Percentiles rank a stretch among this genome's conserved stretches.
phyloP scores from a whole-genome alignment of 92 coral and sea anemone genomes.

The Meandrina meandrites region DNA sequence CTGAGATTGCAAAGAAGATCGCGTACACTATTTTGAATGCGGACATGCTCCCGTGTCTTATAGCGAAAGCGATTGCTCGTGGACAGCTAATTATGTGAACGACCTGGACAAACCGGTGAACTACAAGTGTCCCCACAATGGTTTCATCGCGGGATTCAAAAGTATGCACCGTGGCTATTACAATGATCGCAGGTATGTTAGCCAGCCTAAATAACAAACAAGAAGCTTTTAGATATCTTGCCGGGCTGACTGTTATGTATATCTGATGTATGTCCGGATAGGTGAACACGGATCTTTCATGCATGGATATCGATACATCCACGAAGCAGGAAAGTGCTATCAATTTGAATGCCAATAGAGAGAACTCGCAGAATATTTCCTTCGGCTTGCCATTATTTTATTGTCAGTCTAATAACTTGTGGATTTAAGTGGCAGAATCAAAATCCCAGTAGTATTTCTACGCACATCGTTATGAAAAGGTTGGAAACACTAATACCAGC shows the following conservation, averaged over 20 bases:
- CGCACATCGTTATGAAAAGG: too few species aligned
- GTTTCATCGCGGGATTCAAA: not conserved
- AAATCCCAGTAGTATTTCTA: too few species aligned
- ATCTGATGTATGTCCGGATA: not conserved
- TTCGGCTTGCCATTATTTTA: too few species aligned
- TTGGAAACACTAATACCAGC: too few species aligned
- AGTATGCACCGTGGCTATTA: not conserved
- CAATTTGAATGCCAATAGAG: too few species aligned
- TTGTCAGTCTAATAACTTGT: too few species aligned
- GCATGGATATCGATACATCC: too few species aligned
- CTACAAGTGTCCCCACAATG: not conserved
- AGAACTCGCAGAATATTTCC: too few species aligned
- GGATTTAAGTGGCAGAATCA: too few species aligned
- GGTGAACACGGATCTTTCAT: too few species aligned
- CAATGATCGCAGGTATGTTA: not conserved
- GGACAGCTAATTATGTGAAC: constrained; percentile 20
- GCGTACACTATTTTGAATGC: constrained; percentile 28
- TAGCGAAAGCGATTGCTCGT: constrained; percentile 17
- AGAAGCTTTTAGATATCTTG: not conserved
- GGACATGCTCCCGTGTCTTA: constrained; percentile 20
- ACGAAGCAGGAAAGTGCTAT: too few species aligned
- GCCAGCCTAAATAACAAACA: not conserved
- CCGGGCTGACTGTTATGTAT: not conserved
- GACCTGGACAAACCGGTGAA: not conserved
- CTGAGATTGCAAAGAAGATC: constrained; percentile 47